Evolutionary conservation across 2,797 vertebrate species (phyloP), one percentile per base, ranked within the genome.

Genomic region (Mormyrus proboscirostris): DNA sequence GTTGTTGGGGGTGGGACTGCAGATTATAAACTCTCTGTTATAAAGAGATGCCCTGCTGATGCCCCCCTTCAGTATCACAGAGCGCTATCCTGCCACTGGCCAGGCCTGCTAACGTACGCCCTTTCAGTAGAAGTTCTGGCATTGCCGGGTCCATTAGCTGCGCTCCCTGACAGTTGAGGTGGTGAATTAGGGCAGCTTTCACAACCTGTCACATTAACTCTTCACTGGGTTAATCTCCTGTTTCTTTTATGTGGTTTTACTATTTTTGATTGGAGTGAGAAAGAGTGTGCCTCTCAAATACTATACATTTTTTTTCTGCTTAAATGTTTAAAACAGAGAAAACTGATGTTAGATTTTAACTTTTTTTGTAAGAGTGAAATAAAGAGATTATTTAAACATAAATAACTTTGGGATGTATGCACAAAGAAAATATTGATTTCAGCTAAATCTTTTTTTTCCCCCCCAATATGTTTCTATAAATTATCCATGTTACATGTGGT

Each of bases 291-390:
- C 59, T 16, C 33, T 76, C 14, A 76, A 16, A 79, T 92, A 93
- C 33, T 73, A 38, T 38, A 16, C 0, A 38, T 38, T 73, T 69
- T 73, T 69, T 33, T 73, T 29, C 22, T 65, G 59, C 22, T 65
- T 90, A 94, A 94, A 94, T 95, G 93, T 94, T 94, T 90, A 92
- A 92, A 90, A 53, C 10, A 92, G 91, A 92, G 93, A 91, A 93
- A 92, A 92, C 92, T 90, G 87, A 94, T 94, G 95, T 96, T 94
- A 94, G 95, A 94, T 96, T 96, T 96, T 96, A 96, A 95, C 94
- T 95, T 95, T 96, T 94, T 96, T 96, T 96, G 95, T 96, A 96
- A 94, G 95, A 94, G 95, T 96, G 94, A 95, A 96, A 96, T 96
- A 96, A 96, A 96, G 91, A 95, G 94, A 93, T 93, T 94, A 94